Evolutionary conservation across 1,140 invertebrate species (phyloP).

Genomic region (Choristoneura fumiferana): DNA sequence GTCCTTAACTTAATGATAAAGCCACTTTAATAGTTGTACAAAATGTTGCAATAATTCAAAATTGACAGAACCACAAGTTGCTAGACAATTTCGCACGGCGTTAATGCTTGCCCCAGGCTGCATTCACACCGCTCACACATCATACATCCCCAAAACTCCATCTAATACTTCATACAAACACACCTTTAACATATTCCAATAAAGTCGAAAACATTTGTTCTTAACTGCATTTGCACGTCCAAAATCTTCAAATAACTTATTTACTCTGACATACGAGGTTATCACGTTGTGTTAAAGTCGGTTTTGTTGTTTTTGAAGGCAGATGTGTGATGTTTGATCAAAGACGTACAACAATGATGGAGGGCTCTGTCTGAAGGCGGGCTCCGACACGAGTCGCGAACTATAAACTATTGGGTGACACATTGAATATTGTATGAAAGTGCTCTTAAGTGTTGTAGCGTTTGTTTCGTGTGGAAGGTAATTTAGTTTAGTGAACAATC

Average conservation of each 20-base stretch:
- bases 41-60: too few species aligned
- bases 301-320: not conserved
- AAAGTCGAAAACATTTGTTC: not conserved
- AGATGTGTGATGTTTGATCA: not conserved
- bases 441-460: slow-evolving; percentile 29
- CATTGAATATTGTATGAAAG: slow-evolving; percentile 31
- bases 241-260: not conserved
- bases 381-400: slow-evolving; percentile 23
- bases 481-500: too few species aligned
- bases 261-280: not conserved
- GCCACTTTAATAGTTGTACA: too few species aligned
- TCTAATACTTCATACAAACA: too few species aligned
- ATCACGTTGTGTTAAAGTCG: not conserved
- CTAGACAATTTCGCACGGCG: not conserved
- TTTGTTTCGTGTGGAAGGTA: slow-evolving; percentile 21
- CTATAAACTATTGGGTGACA: slow-evolving; percentile 33
- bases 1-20: too few species aligned
- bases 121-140: slow-evolving; percentile 2
- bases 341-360: slow-evolving; percentile 36
- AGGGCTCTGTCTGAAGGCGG: slow-evolving; percentile 36
- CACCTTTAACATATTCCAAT: not conserved
- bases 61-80: too few species aligned
- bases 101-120: slow-evolving; percentile 2
- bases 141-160: slow-evolving; percentile 4
- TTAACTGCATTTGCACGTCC: not conserved